A percentile compares a stretch with the other conserved stretches of the same genome.
These are phyloP conservation scores for Gallinago paraguaiae DNA, from an alignment of 2,113 vertebrate species.

Conservation along the genomic window DNA sequence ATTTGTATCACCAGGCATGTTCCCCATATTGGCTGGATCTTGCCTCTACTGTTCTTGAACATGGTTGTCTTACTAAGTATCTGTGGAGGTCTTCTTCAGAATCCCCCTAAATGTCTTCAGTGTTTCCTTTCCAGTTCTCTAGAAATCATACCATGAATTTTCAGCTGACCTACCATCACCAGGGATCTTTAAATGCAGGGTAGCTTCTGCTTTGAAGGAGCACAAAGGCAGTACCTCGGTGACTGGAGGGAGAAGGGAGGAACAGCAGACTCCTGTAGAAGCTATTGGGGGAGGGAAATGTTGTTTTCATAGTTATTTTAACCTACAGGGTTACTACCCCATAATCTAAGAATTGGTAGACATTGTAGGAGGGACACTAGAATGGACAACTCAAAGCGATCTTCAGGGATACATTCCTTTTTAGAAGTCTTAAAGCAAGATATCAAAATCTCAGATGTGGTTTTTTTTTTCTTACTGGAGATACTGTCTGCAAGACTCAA, in stretches of 20 bases:
- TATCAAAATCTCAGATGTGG: background rate
- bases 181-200: background rate
- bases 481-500: background rate
- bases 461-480: background rate
- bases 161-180: background rate
- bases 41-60: background rate
- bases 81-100: background rate
- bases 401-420: background rate
- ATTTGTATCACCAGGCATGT: accelerated
- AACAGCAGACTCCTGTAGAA: background rate
- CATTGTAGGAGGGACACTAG: background rate
- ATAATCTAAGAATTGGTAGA: background rate
- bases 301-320: background rate
- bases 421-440: background rate
- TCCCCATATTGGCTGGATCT: accelerated
- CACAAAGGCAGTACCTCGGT: background rate
- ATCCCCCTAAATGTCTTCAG: background rate
- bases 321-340: background rate
- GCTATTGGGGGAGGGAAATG: accelerated
- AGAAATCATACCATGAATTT: background rate
- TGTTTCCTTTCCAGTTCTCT: background rate
- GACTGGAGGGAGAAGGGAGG: background rate
- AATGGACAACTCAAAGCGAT: background rate
- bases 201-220: background rate
- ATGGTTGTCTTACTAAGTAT: background rate